These are phyloP conservation scores for Dromas ardeola DNA, from an alignment of 2,113 vertebrate species.

Conservation along the genomic window DNA sequence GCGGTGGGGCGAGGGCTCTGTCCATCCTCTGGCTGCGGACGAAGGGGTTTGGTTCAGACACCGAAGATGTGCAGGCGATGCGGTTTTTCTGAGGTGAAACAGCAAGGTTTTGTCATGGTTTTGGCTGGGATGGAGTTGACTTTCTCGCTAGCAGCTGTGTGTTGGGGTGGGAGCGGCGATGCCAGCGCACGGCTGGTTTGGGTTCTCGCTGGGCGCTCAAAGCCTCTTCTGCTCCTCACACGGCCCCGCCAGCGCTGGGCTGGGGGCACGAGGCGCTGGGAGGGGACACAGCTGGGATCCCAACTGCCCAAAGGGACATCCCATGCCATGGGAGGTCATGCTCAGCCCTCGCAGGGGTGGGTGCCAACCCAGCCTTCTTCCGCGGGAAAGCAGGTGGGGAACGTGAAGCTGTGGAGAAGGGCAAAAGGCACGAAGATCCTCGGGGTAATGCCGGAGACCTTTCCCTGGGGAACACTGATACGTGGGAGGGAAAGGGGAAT, in stretches of 20 bases:
- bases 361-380: background rate
- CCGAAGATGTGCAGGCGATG: background rate
- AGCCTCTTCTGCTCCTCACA: background rate
- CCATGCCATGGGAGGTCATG: background rate
- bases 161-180: background rate
- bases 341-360: background rate
- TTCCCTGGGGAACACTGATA: background rate
- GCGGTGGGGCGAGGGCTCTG: background rate
- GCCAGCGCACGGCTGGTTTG: background rate
- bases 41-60: background rate
- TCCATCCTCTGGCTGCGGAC: background rate
- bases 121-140: background rate
- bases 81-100: background rate
- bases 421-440: background rate
- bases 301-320: background rate
- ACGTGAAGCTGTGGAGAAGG: background rate
- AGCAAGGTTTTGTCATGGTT: background rate
- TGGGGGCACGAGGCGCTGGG: background rate
- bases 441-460: background rate
- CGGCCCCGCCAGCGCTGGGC: background rate
- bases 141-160: background rate
- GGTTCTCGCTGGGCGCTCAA: background rate
- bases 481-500: background rate
- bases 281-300: background rate
- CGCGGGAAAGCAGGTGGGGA: background rate